phyloP scores from a whole-genome alignment of 2,888 invertebrate species.

The Coleophora deauratella region DNA sequence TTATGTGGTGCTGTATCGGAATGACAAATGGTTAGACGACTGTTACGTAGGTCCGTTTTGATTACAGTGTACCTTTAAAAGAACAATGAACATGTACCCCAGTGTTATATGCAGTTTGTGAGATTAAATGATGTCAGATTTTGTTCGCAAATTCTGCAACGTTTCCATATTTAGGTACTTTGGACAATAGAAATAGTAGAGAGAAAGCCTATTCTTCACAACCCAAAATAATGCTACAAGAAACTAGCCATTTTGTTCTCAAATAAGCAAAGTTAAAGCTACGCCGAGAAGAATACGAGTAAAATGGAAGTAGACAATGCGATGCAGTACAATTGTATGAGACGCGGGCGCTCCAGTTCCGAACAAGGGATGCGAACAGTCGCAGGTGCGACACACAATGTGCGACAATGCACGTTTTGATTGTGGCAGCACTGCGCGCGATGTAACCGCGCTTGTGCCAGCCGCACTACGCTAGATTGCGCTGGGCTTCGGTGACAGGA shows the following conservation, averaged over 20 bases:
- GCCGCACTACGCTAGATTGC: no score
- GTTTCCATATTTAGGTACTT: no score
- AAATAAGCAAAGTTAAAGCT: conserved; percentile 33
- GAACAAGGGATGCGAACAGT: conserved; percentile 51
- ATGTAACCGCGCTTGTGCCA: conserved; percentile 22
- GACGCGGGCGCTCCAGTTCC: conserved; percentile 57
- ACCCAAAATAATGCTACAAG: no score
- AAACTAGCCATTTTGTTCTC: neutral
- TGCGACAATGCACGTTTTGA: conserved; percentile 18
- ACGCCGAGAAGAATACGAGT: conserved; percentile 35
- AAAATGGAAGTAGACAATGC: conserved; percentile 64
- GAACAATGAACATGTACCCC: no score
- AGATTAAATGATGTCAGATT: no score
- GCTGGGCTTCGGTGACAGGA: no score
- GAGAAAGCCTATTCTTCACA: no score
- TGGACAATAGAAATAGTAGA: no score
- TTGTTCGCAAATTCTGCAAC: no score
- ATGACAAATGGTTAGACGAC: conserved; percentile 62
- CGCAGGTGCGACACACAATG: conserved; percentile 35
- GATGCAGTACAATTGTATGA: conserved; percentile 62
- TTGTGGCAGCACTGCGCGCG: conserved; percentile 22
- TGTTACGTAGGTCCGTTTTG: no score
- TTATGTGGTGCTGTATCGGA: conserved; percentile 39
- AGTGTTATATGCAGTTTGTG: no score
- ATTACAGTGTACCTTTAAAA: no score